These are phyloP conservation scores for Platyscapa corneri DNA, from an alignment of 1,140 invertebrate genomes.

Conservation along the genomic window DNA sequence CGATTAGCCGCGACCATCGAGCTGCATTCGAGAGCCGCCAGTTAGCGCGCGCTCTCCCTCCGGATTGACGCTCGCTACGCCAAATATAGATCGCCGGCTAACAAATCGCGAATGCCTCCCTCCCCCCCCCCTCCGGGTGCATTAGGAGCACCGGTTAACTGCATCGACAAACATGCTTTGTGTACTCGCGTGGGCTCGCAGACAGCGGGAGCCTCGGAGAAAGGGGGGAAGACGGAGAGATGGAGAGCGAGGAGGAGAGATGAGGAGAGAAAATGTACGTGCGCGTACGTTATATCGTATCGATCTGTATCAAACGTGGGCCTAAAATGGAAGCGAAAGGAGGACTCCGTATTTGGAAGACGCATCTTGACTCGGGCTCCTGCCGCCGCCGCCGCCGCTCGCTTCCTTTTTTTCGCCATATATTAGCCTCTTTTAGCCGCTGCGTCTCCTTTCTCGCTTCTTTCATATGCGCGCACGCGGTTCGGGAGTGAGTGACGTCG, in stretches of 20 bases:
- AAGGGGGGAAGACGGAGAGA: too few species aligned
- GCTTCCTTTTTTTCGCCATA: background rate
- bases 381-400: too few species aligned
- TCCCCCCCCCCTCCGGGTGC: constrained; percentile 25
- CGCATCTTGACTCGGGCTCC: background rate
- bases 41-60: constrained; percentile 3
- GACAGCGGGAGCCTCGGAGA: too few species aligned
- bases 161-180: constrained; percentile 48
- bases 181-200: constrained; percentile 37
- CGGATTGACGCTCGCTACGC: constrained; percentile 56
- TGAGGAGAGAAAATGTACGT: constrained; percentile 30
- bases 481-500: too few species aligned
- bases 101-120: constrained; percentile 52
- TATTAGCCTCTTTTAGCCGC: too few species aligned
- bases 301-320: background rate
- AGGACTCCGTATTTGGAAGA: constrained; percentile 52
- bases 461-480: too few species aligned
- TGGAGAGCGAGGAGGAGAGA: constrained; percentile 15
- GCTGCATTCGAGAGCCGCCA: constrained; percentile 30
- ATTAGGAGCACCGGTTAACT: constrained; percentile 45
- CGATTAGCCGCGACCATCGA: background rate
- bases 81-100: constrained; percentile 60
- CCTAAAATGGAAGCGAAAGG: constrained; percentile 58
- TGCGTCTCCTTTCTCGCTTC: too few species aligned
- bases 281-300: background rate